Percentiles rank a stretch among this genome's conserved stretches.
Conservation (phyloP, 2,797 vertebrate species). For the Brachyrhaphis roseni region DNA sequence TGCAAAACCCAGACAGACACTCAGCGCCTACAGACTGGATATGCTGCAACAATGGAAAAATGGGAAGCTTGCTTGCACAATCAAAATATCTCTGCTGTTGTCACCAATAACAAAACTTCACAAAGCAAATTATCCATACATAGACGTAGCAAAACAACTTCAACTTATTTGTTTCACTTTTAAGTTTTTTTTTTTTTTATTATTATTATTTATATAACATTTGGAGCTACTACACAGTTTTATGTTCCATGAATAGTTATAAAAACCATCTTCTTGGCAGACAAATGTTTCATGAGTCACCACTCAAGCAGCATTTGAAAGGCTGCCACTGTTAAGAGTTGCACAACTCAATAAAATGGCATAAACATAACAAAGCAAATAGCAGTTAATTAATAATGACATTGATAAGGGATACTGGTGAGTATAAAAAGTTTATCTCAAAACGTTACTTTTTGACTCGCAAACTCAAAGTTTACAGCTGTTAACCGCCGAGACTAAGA, state of each 20-base stretch:
- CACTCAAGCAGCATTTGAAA: not conserved
- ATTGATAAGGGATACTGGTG: not conserved
- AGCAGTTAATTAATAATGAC: not conserved
- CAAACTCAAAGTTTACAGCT: not conserved
- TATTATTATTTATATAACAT: not conserved
- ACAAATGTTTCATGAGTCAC: not conserved
- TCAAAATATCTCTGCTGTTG: not conserved
- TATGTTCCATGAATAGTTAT: not conserved
- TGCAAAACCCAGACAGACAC: not conserved
- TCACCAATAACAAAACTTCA: not conserved
- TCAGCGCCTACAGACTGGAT: not conserved
- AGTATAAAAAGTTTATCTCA: not conserved
- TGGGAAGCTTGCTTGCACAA: not conserved
- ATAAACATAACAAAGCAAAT: not conserved
- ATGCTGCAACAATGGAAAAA: not conserved
- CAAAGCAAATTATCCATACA: not conserved
- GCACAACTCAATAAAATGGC: not conserved
- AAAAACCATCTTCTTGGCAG: not conserved
- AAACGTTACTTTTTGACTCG: not conserved
- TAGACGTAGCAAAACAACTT: not conserved
- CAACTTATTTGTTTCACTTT: not conserved
- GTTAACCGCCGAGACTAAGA: not conserved
- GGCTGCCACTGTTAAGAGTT: not conserved
- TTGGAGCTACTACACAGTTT: not conserved
- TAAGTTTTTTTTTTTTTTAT: not conserved